These are phyloP conservation scores for Spisula subtruncata DNA, from an alignment of 2,888 invertebrate genomes.

Conservation along the genomic window DNA sequence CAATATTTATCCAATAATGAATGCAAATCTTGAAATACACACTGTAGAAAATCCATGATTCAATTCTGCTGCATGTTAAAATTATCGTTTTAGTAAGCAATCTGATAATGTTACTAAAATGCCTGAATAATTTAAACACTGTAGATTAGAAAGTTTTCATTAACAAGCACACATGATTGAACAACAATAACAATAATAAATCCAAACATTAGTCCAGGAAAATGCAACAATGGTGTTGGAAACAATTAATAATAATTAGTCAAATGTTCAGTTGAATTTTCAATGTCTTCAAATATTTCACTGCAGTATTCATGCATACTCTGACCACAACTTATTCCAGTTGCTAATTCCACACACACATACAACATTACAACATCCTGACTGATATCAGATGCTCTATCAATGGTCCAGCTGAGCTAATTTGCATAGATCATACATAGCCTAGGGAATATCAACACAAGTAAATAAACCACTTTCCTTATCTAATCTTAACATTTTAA, in stretches of 20 bases:
- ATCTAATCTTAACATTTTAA: conserved; percentile 15
- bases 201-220: neutral
- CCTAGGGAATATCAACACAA: conserved; percentile 21
- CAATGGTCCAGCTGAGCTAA: neutral
- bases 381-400: neutral
- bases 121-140: neutral
- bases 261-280: neutral
- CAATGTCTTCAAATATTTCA: neutral
- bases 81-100: no score
- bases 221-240: neutral
- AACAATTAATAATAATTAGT: neutral
- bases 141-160: neutral
- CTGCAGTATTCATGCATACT: neutral
- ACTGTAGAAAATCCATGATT: neutral
- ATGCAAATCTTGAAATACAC: neutral
- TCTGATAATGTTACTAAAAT: neutral
- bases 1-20: conserved; percentile 11
- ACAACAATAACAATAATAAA: no score
- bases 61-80: neutral
- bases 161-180: neutral
- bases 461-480: conserved; percentile 22
- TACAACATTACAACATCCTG: neutral
- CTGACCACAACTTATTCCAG: neutral
- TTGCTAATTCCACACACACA: conserved; percentile 1
- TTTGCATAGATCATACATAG: conserved; percentile 21